Conservation (phyloP, 2,113 vertebrate genomes). For the Halcyon malimbica region DNA sequence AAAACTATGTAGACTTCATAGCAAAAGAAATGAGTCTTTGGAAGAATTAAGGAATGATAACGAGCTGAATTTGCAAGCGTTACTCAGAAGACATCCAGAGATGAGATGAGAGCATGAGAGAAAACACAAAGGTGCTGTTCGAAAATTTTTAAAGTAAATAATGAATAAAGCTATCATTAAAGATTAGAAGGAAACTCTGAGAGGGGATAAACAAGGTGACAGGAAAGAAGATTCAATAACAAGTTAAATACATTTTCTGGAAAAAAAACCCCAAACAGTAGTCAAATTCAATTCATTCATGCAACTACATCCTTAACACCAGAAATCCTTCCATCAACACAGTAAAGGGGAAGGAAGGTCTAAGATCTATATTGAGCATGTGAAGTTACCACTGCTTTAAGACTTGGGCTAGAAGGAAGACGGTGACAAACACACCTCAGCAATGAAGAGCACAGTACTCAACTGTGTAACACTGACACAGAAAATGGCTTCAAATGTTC, state of each 20-base stretch:
- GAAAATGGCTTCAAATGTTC: background rate
- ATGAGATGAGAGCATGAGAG: background rate
- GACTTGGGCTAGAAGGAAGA: background rate
- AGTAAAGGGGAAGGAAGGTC: background rate
- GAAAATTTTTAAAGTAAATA: background rate
- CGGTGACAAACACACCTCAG: background rate
- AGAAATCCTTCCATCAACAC: background rate
- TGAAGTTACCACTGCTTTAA: background rate
- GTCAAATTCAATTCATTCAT: background rate
- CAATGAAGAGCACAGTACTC: background rate
- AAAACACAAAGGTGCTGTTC: background rate
- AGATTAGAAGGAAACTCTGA: background rate
- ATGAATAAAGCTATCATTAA: background rate
- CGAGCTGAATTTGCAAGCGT: background rate
- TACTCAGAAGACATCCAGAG: background rate
- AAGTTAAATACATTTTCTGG: background rate
- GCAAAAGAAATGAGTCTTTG: background rate
- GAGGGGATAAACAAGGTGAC: background rate
- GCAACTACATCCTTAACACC: background rate
- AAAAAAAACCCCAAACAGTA: background rate
- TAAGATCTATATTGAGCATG: background rate
- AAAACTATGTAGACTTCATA: background rate
- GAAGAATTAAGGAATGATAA: background rate
- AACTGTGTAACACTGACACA: background rate
- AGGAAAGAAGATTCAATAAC: background rate